Evolutionary conservation across 2,888 invertebrate species (phyloP).

Genomic region (Chromoteleia sp.): DNA sequence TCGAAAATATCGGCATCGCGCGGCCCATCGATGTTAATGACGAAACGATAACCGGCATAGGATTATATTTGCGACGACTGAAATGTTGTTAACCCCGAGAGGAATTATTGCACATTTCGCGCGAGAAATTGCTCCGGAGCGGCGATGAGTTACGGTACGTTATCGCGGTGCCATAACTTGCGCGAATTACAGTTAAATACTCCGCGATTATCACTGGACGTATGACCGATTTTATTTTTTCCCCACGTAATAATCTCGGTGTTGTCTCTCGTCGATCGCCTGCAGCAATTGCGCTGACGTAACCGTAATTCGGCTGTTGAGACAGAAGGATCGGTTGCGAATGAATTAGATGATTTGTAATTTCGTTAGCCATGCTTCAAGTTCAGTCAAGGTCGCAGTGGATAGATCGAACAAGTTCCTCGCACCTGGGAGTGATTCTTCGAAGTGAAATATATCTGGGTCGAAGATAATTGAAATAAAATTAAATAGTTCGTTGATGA

Average conservation of each 20-base stretch:
- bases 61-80: background rate
- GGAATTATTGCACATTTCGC: constrained; percentile 44
- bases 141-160: constrained; percentile 33
- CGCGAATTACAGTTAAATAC: constrained; percentile 50
- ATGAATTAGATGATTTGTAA: constrained; percentile 20
- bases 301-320: constrained; percentile 20
- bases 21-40: constrained; percentile 3
- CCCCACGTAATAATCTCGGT: no score
- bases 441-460: background rate
- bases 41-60: background rate
- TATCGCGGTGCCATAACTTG: constrained; percentile 32
- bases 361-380: constrained; percentile 13
- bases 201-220: constrained; percentile 40
- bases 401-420: constrained; percentile 4
- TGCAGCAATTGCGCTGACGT: constrained; percentile 7
- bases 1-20: background rate
- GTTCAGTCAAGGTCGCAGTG: constrained; percentile 17
- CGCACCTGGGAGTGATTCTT: background rate
- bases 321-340: background rate
- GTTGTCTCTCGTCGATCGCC: constrained; percentile 10
- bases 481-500: background rate
- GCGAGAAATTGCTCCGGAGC: constrained; percentile 41
- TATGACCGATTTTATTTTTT: constrained; percentile 35
- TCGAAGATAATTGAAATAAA: constrained; percentile 14
- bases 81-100: constrained; percentile 37